Percentiles rank a stretch among this genome's conserved stretches.
Evolutionary conservation across 2,113 vertebrate genomes (phyloP).

Genomic region (Corythoichthys haematopterus): DNA sequence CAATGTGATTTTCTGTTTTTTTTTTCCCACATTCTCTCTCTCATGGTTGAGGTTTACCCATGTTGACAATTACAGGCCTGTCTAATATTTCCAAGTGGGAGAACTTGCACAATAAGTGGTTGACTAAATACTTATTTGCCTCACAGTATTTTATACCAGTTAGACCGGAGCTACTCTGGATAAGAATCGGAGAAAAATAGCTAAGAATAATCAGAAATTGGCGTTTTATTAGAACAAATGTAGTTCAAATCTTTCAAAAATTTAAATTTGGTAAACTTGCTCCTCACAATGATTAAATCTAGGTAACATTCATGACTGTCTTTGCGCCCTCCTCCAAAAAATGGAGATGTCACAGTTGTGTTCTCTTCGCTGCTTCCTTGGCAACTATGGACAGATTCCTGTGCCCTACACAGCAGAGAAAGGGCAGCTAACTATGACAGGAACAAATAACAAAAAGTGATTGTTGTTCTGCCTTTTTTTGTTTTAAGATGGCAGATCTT

Average conservation of each 20-base stretch:
- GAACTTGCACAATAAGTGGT: too few species aligned
- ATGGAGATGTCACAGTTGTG: background rate
- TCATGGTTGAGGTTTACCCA: too few species aligned
- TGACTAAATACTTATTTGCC: too few species aligned
- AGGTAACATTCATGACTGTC: background rate
- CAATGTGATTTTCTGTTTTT: too few species aligned
- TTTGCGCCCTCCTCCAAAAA: background rate
- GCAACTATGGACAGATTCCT: background rate
- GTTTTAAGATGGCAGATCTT: conserved; percentile 71
- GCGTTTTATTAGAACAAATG: too few species aligned
- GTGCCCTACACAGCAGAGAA: background rate
- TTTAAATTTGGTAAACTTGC: background rate
- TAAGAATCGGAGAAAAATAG: background rate
- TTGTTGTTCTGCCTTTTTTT: background rate
- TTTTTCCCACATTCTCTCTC: too few species aligned
- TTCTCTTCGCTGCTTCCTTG: background rate
- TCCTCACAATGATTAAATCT: background rate
- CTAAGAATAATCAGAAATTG: background rate
- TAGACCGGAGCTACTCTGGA: background rate
- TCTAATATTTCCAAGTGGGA: too few species aligned
- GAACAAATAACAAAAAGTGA: background rate
- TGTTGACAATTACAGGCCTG: too few species aligned
- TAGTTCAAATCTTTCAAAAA: background rate
- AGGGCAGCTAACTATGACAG: background rate
- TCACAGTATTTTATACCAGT: too few species aligned